Conservation (phyloP, 2,797 vertebrate genomes). For the Mus caroli region DNA sequence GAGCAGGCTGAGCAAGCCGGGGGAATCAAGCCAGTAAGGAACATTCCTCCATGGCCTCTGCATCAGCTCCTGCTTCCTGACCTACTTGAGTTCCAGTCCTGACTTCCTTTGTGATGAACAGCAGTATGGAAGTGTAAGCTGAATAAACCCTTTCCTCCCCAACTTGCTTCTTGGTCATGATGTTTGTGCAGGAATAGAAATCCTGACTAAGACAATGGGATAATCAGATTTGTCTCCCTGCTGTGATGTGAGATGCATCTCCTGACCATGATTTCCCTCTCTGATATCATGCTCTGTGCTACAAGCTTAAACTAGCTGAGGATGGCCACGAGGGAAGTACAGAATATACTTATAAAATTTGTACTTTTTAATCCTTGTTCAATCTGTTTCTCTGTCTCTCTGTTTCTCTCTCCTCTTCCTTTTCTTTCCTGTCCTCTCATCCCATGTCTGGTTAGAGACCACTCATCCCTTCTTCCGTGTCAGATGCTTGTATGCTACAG, state of each 20-base stretch:
- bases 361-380: background rate
- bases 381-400: background rate
- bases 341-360: background rate
- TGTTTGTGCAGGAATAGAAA: too few species aligned
- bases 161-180: too few species aligned
- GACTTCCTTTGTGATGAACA: too few species aligned
- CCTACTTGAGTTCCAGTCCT: too few species aligned
- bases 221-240: background rate
- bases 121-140: too few species aligned
- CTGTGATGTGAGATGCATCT: background rate
- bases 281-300: background rate
- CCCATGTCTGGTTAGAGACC: too few species aligned
- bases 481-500: background rate
- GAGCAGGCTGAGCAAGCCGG: too few species aligned
- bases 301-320: background rate
- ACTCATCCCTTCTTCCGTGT: background rate
- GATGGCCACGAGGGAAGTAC: background rate
- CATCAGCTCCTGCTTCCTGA: too few species aligned
- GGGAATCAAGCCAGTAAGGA: too few species aligned
- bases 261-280: background rate
- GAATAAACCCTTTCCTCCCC: too few species aligned
- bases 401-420: fast-evolving
- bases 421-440: background rate
- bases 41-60: too few species aligned
- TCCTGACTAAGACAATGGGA: background rate